Percentiles rank a stretch among this genome's conserved stretches.
Conservation (phyloP, 2,113 vertebrate genomes). For the Clarias macrocephalus region DNA sequence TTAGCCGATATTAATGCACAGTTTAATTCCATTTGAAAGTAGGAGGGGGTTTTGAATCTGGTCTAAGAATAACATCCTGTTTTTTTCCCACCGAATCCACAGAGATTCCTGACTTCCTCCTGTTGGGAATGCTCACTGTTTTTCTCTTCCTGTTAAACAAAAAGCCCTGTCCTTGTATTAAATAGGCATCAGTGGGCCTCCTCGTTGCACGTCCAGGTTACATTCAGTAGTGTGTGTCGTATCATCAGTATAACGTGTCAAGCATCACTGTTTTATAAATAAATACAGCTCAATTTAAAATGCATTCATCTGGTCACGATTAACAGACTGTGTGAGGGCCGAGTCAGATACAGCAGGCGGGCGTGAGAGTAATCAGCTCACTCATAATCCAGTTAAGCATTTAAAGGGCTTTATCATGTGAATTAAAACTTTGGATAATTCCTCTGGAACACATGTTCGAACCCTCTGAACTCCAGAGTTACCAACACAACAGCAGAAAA, state of each 20-base stretch:
- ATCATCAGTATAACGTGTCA: constrained; percentile 2
- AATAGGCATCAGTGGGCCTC: neutral
- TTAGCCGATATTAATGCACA: constrained; percentile 50
- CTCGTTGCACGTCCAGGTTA: constrained; percentile 29
- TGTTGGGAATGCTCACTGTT: constrained; percentile 34
- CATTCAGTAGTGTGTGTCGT: neutral
- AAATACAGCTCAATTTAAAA: constrained; percentile 41
- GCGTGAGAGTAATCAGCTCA: constrained; percentile 63
- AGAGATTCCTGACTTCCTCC: constrained; percentile 32
- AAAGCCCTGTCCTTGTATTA: neutral
- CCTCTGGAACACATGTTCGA: neutral
- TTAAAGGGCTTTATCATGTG: constrained; percentile 53
- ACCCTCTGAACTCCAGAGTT: neutral
- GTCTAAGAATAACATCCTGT: constrained; percentile 53
- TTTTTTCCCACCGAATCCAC: constrained; percentile 25
- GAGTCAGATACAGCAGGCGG: constrained; percentile 9
- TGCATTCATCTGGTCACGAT: constrained; percentile 55
- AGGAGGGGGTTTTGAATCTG: constrained; percentile 43
- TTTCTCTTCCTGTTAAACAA: constrained; percentile 43
- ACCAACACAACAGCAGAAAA: neutral
- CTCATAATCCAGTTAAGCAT: constrained; percentile 66
- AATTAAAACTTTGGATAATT: constrained; percentile 20
- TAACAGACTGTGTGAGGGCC: constrained; percentile 49
- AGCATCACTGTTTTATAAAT: neutral
- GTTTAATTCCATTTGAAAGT: constrained; percentile 58